Evolutionary conservation across 1,140 invertebrate genomes (phyloP), one percentile per base, ranked within the genome.

Genomic region (Drosophila bocki): DNA sequence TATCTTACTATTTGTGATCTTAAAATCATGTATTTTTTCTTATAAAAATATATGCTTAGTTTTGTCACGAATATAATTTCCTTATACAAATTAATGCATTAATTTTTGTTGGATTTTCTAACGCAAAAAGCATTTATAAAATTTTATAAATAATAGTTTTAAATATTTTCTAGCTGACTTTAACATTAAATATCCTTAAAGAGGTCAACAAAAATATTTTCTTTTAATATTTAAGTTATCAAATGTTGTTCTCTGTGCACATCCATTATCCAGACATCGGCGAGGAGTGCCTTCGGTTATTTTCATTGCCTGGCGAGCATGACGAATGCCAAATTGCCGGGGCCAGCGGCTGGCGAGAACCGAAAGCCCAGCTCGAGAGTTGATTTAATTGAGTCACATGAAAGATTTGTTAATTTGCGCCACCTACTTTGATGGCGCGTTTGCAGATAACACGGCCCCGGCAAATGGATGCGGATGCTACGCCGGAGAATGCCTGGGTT

Each of bases 341-440:
- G 63, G 76, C 71, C 72, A 78, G 45, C 50, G 56, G 60, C 51
- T 81, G 29, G 22, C 39, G 44, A 37, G 79, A 22, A 54, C 67
- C 50, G 37, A 17, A 17, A 50, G 59, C 29, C 29, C 50, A 58
- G 60, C 53, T 76, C 75, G 70, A 54, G 70, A 54, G 85, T 79
- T 79, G 78, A 90, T 85, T 88, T 90, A 88, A 88, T 88, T 88
- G 70, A 85, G 85, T 88, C 85, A 88, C 85, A 90, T 90, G 85
- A 64, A 90, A 88, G 81, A 88, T 88, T 88, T 88, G 85, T 88
- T 88, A 88, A 88, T 90, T 88, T 90, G 57, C 78, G 81, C 85
- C 85, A 88, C 81, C 85, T 88, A 88, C 85, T 90, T 88, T 76
- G 85, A 90, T 90, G 85, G 74, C 59, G 63, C 69, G 79, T 81